Evolutionary conservation across 2,888 invertebrate genomes (phyloP), one percentile per base, ranked within the genome.

Genomic region (Patella caerulea): DNA sequence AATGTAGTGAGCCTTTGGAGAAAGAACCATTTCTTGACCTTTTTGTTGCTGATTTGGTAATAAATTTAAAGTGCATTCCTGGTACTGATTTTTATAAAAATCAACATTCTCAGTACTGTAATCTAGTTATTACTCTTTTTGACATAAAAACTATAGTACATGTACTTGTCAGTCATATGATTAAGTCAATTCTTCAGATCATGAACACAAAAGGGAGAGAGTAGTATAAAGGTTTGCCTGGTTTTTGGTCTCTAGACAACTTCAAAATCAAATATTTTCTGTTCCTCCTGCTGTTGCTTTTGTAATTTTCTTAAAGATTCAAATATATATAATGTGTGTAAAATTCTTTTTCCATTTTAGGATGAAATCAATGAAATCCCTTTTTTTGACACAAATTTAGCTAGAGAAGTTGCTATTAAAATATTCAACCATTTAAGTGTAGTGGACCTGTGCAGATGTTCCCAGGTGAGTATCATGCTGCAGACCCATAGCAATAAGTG

Each of bases 321-420:
- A 24, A 45, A 45, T 0, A 45, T 45, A 9, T 9, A 34, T 34
- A 34, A 45, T 17, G 3, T 45, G 19, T 24, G 19, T 71, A 7
- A 56, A 24, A 71, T 55, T 74, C n/a, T 65, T 80, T 70, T 77
- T 76, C 74, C 24, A 74, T 83, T 85, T 65, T 77, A 88, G 88
- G 86, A 88, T 86, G 90, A 89, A 79, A 87, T 89, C 17, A 88
- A 85, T 78, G 89, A 88, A 78, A 89, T 91, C 72, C 91, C 91
- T 72, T 91, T 91, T 82, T 91, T 91, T 86, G 90, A 91, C 75
- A 82, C 86, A 24, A 84, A 84, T 12, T 74, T 91, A 12, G 88
- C 91, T 0, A 83, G 89, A 79, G 91, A 91, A 83, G 85, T 91
- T 17, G 91, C 90, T 9, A 79, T 91, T 14, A 88, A 88, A 53